Percentiles rank a stretch among this genome's conserved stretches.
Evolutionary conservation across 2,113 vertebrate species (phyloP).

Genomic region (Hyaena hyaena): DNA sequence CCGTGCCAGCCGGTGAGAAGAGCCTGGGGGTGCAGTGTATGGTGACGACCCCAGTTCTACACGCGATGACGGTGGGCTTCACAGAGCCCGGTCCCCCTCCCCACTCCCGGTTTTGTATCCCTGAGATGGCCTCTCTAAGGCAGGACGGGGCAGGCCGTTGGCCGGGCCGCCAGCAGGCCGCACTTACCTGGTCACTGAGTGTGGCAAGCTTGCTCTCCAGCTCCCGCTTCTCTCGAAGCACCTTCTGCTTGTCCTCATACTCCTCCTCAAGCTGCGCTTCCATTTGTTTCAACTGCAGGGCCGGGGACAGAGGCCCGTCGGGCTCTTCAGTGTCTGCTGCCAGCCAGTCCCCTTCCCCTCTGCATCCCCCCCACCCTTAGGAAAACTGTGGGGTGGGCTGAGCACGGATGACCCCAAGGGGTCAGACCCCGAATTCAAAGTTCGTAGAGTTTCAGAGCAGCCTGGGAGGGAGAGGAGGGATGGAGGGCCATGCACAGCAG

Average conservation of each 20-base stretch:
- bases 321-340: neutral
- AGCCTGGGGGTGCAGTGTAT: neutral
- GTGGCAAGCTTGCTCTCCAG: constrained; percentile 93
- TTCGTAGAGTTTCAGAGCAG: neutral
- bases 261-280: constrained; percentile 97
- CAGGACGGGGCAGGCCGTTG: neutral
- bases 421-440: neutral
- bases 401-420: neutral
- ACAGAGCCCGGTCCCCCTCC: rapidly evolving
- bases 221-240: constrained; percentile 95
- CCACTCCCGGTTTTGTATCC: neutral
- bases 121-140: neutral
- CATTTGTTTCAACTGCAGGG: constrained; percentile 94
- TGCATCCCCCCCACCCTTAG: neutral
- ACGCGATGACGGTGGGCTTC: neutral
- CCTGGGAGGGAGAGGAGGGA: neutral
- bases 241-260: constrained; percentile 98
- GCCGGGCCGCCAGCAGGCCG: neutral
- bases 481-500: neutral
- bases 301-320: neutral
- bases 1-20: neutral
- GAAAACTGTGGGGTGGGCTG: neutral
- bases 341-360: neutral
- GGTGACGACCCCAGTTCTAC: neutral
- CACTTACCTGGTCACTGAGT: constrained; percentile 92